A percentile compares a stretch with the other conserved stretches of the same genome.
These are phyloP conservation scores for Drosophila diplacantha DNA, from an alignment of 2,888 invertebrate genomes.

Conservation along the genomic window DNA sequence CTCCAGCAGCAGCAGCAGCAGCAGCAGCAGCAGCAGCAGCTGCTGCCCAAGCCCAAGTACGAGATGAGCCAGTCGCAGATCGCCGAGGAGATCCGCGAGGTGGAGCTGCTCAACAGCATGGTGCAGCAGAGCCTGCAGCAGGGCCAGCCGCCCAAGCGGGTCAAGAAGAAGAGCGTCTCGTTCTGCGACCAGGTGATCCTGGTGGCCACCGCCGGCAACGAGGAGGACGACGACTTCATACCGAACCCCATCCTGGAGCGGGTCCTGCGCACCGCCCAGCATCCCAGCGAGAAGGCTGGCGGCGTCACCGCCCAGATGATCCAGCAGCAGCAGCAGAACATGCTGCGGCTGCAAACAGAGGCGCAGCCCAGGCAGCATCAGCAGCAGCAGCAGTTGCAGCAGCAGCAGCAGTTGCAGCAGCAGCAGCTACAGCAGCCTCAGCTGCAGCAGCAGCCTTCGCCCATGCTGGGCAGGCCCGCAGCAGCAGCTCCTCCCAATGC, in stretches of 20 bases:
- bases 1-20: slow-evolving; percentile 25
- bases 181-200: slow-evolving; percentile 96
- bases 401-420: slow-evolving; percentile 58
- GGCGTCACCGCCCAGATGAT: slow-evolving; percentile 79
- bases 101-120: slow-evolving; percentile 80
- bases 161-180: slow-evolving; percentile 95
- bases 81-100: slow-evolving; percentile 80
- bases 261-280: slow-evolving; percentile 87
- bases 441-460: slow-evolving; percentile 63
- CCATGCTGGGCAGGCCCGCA: slow-evolving; percentile 63
- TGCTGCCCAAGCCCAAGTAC: slow-evolving; percentile 74
- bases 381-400: slow-evolving; percentile 36
- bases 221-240: slow-evolving; percentile 92
- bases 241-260: slow-evolving; percentile 93
- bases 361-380: slow-evolving; percentile 73
- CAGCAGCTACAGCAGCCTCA: slow-evolving; percentile 60
- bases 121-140: slow-evolving; percentile 80
- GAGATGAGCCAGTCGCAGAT: slow-evolving; percentile 79
- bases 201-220: slow-evolving; percentile 94
- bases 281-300: slow-evolving; percentile 79
- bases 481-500: slow-evolving; percentile 31
- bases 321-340: slow-evolving; percentile 78
- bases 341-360: slow-evolving; percentile 79
- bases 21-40: background rate
- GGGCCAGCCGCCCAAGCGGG: slow-evolving; percentile 79